These are phyloP conservation scores for Pseudoatta argentina DNA, from an alignment of 1,140 invertebrate species.

Conservation along the genomic window DNA sequence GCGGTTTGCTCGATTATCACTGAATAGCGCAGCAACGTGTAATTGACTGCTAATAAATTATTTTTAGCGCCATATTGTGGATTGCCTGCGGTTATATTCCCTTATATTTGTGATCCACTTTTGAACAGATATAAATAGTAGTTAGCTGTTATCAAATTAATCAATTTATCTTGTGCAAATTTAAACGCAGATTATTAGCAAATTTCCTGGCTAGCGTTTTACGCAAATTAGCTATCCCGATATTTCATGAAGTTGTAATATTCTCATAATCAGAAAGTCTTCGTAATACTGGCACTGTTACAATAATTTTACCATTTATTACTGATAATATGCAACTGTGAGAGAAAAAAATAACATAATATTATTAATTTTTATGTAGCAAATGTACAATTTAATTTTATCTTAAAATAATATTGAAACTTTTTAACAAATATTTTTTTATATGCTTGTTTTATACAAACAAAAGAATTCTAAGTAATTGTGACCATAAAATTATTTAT, in stretches of 20 bases:
- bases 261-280: not conserved
- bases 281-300: not conserved
- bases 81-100: constrained; percentile 27
- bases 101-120: constrained; percentile 51
- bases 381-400: not conserved
- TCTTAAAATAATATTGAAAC: not conserved
- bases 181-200: constrained; percentile 48
- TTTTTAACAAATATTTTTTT: not conserved
- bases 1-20: constrained; percentile 46
- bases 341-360: not conserved
- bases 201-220: constrained; percentile 14
- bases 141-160: constrained; percentile 36
- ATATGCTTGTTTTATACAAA: not conserved
- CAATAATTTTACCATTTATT: not conserved
- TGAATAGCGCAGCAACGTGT: constrained; percentile 5
- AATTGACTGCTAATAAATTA: constrained; percentile 66
- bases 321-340: not conserved
- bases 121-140: constrained; percentile 39
- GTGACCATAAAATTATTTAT: not conserved
- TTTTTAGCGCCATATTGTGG: constrained; percentile 30
- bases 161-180: constrained; percentile 33
- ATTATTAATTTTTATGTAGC: not conserved
- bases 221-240: constrained; percentile 8
- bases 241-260: constrained; percentile 20
- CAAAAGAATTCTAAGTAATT: not conserved